Base-by-base conservation (phyloP, 2,888 invertebrate species). In the Strigamia transsilvanica region DNA sequence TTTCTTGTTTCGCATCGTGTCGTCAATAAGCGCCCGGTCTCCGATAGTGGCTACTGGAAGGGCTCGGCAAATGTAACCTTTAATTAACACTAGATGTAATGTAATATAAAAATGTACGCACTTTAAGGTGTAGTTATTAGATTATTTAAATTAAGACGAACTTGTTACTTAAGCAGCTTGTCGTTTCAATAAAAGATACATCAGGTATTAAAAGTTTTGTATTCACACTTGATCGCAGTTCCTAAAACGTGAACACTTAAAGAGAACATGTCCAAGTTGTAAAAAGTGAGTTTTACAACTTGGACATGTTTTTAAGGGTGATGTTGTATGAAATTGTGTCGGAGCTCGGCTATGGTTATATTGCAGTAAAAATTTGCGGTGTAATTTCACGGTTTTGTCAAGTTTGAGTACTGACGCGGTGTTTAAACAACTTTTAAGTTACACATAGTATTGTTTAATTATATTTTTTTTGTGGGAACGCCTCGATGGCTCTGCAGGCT, bases 191-290 rank as follows among this genome's bases (percentile, higher is more conserved):
- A 56, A 56, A 56, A 56, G 56, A 56, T 56, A 56, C 56, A 56
- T 56, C 21, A 21, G 56, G 56, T 18, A 56, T 56, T 56, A 56
- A 56, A 56, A 56, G 56, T 56, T 56, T 56, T 56, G 56, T 56
- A 56, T 56, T 56, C 56, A 21, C 56, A 56, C 56, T 56, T 56
- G 56, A 56, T 56, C 56, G 56, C 56, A 56, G 21, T 9, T 56
- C 56, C 21, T 56, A 18, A 56, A 56, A 56, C 56, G 56, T 56
- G 18, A 18, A 56, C 15, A 18, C 21, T 56, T 18, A 9, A 5
- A 56, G 18, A 18, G 56, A 56, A 18, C n/a, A 56, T n/a, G 56
- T 18, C 18, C n/a, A 18, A 21, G 56, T 56, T 56, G 18, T 56
- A 56, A 56, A 56, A 56, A n/a, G n/a, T 4, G n/a, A n/a, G n/a